A percentile compares a stretch with the other conserved stretches of the same genome.
Conservation (phyloP, 2,888 invertebrate genomes). For the Meiosimyza platycephala region DNA sequence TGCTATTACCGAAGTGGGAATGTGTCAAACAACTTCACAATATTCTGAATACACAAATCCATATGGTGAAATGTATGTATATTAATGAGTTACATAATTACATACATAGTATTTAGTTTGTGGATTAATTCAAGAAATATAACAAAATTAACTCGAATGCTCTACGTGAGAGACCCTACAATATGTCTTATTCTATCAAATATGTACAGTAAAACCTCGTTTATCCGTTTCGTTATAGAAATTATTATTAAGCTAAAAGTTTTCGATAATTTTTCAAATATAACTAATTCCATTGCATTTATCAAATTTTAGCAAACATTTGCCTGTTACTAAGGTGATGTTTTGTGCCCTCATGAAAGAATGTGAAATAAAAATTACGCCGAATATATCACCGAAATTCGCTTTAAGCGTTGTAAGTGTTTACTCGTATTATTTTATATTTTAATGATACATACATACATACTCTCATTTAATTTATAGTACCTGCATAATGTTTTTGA, state of each 20-base stretch:
- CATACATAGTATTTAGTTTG: too few relatives aligned
- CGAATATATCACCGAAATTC: constrained; percentile 37
- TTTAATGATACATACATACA: too few relatives aligned
- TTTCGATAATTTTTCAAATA: too few relatives aligned
- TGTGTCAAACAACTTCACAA: constrained; percentile 58
- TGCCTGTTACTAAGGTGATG: constrained; percentile 38
- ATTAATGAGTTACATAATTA: too few relatives aligned
- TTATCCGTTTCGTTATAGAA: too few relatives aligned
- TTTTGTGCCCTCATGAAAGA: constrained; percentile 52
- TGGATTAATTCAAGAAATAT: too few relatives aligned
- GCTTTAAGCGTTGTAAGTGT: constrained; percentile 40
- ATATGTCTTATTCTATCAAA: too few relatives aligned
- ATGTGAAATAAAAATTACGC: constrained; percentile 49
- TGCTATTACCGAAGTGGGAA: constrained; percentile 61
- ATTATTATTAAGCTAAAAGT: too few relatives aligned
- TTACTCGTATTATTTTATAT: not conserved
- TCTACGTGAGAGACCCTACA: too few relatives aligned
- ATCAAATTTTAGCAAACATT: constrained; percentile 40
- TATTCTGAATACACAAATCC: constrained; percentile 56
- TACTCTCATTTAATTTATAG: constrained; percentile 43
- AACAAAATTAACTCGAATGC: too few relatives aligned
- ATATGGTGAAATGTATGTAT: constrained; percentile 50
- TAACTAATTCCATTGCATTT: too few relatives aligned
- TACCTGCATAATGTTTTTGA: constrained; percentile 59
- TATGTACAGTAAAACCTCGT: too few relatives aligned